These are phyloP conservation scores for Umimayanthus chanpuru DNA, from an alignment of 92 coral and sea anemone species.

Conservation along the genomic window DNA sequence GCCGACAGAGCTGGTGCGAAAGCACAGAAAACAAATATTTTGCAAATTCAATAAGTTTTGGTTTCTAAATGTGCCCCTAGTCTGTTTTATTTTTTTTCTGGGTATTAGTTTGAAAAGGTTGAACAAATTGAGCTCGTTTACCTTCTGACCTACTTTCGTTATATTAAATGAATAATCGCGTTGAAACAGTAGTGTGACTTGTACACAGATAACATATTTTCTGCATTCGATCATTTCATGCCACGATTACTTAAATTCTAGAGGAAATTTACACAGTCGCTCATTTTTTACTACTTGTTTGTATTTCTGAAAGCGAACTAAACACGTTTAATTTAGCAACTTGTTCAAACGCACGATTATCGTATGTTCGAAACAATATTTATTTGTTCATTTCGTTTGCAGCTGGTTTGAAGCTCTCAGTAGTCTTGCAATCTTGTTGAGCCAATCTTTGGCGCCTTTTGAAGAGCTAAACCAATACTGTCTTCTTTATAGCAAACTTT, in stretches of 20 bases:
- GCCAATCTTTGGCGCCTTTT: slow-evolving; percentile 1
- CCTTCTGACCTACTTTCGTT: background rate
- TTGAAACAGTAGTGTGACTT: background rate
- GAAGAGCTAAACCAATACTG: background rate
- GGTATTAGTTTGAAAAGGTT: background rate
- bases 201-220: background rate
- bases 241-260: background rate
- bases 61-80: background rate
- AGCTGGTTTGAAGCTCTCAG: background rate
- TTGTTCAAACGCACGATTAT: background rate
- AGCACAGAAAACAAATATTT: background rate
- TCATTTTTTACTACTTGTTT: background rate
- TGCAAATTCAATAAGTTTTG: background rate
- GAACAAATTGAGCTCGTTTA: background rate
- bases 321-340: slow-evolving; percentile 1
- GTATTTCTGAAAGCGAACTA: background rate
- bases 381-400: background rate
- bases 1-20: background rate
- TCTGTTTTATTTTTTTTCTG: background rate
- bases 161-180: background rate
- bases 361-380: background rate
- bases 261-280: slow-evolving; percentile 16
- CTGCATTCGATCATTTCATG: background rate
- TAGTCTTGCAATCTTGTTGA: slow-evolving; percentile 25
- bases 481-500: background rate